These are phyloP conservation scores for Oxyruncus cristatus DNA, from an alignment of 2,113 vertebrate species.

Conservation along the genomic window DNA sequence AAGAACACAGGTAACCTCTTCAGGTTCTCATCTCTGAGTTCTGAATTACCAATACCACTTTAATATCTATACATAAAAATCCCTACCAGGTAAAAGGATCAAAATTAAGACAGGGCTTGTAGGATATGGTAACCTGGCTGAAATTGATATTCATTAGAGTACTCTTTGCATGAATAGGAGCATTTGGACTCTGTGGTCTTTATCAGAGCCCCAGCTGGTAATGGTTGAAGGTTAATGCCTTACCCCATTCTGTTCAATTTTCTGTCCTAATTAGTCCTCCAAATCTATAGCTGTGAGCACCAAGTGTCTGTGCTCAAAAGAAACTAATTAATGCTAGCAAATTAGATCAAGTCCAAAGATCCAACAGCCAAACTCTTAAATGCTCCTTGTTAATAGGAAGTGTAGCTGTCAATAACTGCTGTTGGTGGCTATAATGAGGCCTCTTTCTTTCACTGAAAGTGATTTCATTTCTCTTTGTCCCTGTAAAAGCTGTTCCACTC, in stretches of 20 bases:
- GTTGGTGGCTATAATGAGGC: slow-evolving; percentile 85
- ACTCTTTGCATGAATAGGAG: slow-evolving; percentile 84
- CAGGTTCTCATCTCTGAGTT: not conserved
- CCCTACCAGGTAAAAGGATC: slow-evolving; percentile 56
- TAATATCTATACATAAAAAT: slow-evolving; percentile 7
- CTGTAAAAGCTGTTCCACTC: slow-evolving; percentile 78
- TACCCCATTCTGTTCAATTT: slow-evolving; percentile 87
- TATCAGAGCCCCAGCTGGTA: slow-evolving; percentile 93
- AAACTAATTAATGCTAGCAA: slow-evolving; percentile 95
- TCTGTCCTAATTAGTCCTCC: slow-evolving; percentile 87
- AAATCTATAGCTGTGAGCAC: slow-evolving; percentile 89
- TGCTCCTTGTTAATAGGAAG: slow-evolving; percentile 85
- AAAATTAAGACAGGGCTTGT: slow-evolving; percentile 52
- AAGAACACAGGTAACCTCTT: not conserved
- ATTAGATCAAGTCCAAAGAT: slow-evolving; percentile 95
- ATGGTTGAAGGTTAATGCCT: slow-evolving; percentile 84
- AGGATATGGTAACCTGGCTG: slow-evolving; percentile 73
- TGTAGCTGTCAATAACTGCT: slow-evolving; percentile 88
- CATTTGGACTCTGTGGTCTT: slow-evolving; percentile 85
- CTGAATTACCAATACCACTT: not conserved
- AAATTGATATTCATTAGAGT: slow-evolving; percentile 84
- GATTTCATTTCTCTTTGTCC: slow-evolving; percentile 91
- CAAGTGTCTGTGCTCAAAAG: slow-evolving; percentile 86
- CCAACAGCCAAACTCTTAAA: slow-evolving; percentile 88
- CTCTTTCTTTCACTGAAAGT: slow-evolving; percentile 87